Percentiles rank a stretch among this genome's conserved stretches.
Conservation (phyloP, 2,888 invertebrate species). For the Antheraea assamensis region DNA sequence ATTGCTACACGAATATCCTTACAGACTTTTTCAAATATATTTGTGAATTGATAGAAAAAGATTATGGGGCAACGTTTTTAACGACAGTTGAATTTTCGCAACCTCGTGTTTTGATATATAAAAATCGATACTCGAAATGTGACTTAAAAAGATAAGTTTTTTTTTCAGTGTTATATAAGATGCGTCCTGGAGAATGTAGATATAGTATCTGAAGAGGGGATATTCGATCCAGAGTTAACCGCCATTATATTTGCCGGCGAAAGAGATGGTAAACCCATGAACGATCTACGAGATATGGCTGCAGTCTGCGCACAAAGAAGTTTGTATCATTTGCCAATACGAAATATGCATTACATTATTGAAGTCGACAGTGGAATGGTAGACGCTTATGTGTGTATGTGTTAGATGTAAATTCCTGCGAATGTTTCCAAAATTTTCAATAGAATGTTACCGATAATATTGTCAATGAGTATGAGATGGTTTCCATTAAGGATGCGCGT, state of each 20-base stretch:
- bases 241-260: conserved; percentile 55
- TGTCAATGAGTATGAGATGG: background rate
- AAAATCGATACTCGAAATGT: no score
- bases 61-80: no score
- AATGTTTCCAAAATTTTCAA: background rate
- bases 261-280: conserved; percentile 44
- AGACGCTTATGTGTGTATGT: background rate
- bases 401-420: background rate
- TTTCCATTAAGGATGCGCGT: background rate
- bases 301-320: conserved; percentile 58
- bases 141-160: no score
- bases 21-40: no score
- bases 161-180: conserved; percentile 76
- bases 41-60: no score
- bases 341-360: background rate
- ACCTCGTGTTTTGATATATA: no score
- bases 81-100: no score
- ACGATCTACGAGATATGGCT: conserved; percentile 55
- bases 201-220: conserved; percentile 68
- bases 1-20: no score
- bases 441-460: background rate
- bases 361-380: background rate
- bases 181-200: conserved; percentile 77
- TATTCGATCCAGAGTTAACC: conserved; percentile 63
- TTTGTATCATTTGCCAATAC: conserved; percentile 31